These are phyloP conservation scores for Noturus placidus DNA, from an alignment of 2,113 vertebrate genomes.

Conservation along the genomic window DNA sequence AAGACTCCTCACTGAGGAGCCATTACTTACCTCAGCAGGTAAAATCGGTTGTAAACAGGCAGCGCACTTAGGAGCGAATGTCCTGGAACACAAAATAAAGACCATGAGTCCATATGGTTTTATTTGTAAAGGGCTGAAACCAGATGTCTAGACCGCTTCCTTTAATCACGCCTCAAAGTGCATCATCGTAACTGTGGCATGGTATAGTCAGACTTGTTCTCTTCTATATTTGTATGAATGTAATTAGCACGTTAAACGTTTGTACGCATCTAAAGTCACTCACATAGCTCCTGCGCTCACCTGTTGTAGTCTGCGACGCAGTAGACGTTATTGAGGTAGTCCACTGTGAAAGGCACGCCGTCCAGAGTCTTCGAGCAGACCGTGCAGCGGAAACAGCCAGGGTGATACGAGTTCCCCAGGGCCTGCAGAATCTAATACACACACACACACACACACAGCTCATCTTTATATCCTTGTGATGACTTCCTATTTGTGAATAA, in stretches of 20 bases:
- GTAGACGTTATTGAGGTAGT: slow-evolving; percentile 86
- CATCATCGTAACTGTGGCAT: background rate
- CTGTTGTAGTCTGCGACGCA: slow-evolving; percentile 88
- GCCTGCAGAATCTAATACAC: slow-evolving; percentile 81
- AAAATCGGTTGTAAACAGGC: slow-evolving; percentile 86
- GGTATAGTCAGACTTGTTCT: background rate
- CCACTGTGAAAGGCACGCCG: slow-evolving; percentile 85
- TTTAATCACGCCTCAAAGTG: background rate
- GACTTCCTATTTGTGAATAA: background rate
- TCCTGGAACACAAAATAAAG: slow-evolving; percentile 63
- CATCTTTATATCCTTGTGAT: background rate
- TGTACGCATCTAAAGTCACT: background rate
- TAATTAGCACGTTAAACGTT: background rate
- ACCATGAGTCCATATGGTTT: background rate
- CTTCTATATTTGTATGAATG: background rate
- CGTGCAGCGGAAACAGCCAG: slow-evolving; percentile 84
- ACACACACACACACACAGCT: background rate
- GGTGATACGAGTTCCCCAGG: slow-evolving; percentile 85
- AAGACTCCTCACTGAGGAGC: background rate
- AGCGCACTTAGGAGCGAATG: slow-evolving; percentile 84
- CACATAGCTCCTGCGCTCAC: slow-evolving; percentile 57
- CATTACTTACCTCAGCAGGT: slow-evolving; percentile 78
- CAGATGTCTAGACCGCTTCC: background rate
- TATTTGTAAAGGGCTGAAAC: background rate
- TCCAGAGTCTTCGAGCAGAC: slow-evolving; percentile 85